phyloP scores from a whole-genome alignment of 2,797 vertebrate species.

The Eurystomus glaucurus region DNA sequence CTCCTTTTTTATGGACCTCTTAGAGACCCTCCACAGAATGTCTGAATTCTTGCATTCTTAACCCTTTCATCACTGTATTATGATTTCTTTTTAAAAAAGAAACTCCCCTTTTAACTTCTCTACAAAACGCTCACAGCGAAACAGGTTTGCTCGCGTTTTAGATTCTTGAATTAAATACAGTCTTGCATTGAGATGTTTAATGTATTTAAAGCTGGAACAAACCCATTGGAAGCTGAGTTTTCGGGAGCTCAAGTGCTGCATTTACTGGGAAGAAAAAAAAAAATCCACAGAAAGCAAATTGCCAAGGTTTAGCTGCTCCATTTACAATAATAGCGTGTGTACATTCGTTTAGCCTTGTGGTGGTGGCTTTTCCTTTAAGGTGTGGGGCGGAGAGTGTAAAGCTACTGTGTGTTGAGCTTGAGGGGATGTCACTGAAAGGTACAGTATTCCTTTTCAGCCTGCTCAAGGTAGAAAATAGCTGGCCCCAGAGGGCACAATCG shows the following conservation, averaged over 20 bases:
- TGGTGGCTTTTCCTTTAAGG: conserved; percentile 72
- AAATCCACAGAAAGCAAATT: conserved; percentile 45
- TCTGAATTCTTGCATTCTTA: conserved; percentile 82
- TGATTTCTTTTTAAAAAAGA: conserved; percentile 71
- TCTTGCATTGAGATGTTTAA: conserved; percentile 77
- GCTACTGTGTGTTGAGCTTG: conserved; percentile 77
- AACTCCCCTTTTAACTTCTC: conserved; percentile 56
- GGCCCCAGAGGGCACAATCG: conserved; percentile 57
- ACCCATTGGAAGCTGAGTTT: conserved; percentile 23
- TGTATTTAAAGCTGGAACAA: conserved; percentile 82
- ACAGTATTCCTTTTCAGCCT: conserved; percentile 75
- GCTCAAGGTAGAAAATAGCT: conserved; percentile 32
- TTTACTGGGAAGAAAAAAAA: conserved; percentile 65
- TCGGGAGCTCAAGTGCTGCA: conserved; percentile 75
- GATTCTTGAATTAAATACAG: conserved; percentile 78
- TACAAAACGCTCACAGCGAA: conserved; percentile 71
- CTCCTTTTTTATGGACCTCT: conserved; percentile 84
- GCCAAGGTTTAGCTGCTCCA: conserved; percentile 81
- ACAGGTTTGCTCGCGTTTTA: conserved; percentile 77
- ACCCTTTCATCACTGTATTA: conserved; percentile 82
- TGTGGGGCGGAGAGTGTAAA: conserved; percentile 66
- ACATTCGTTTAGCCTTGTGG: conserved; percentile 75
- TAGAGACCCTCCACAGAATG: conserved; percentile 79
- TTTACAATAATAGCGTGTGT: conserved; percentile 75
- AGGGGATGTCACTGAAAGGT: conserved; percentile 72